Percentiles rank a stretch among this genome's conserved stretches.
These are phyloP conservation scores for Coelopa pilipes DNA, from an alignment of 2,888 invertebrate species.

Conservation along the genomic window DNA sequence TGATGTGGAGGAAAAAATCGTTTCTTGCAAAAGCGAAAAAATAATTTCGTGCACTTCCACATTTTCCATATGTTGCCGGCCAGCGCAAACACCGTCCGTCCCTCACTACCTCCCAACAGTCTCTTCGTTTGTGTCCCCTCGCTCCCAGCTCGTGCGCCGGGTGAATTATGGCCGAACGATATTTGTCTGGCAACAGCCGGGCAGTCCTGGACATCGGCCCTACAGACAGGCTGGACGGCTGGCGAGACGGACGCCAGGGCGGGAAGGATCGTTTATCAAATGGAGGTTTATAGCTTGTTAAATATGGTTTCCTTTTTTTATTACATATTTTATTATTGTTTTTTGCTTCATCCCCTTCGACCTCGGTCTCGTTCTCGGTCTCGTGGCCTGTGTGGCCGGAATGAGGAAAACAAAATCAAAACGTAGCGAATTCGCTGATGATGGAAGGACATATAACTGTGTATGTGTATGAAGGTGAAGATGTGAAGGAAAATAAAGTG, in stretches of 20 bases:
- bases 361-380: too few relatives aligned
- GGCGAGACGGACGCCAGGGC: conserved; percentile 12
- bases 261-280: conserved; percentile 28
- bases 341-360: too few relatives aligned
- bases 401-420: too few relatives aligned
- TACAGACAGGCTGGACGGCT: neutral
- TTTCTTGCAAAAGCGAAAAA: conserved; percentile 6
- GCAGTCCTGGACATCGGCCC: neutral
- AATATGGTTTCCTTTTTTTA: conserved; percentile 7
- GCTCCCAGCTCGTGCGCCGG: too few relatives aligned
- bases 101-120: too few relatives aligned
- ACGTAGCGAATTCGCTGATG: too few relatives aligned
- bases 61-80: conserved; percentile 31
- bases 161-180: conserved; percentile 27
- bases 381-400: too few relatives aligned
- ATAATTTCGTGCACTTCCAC: conserved; percentile 28
- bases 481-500: too few relatives aligned
- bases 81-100: too few relatives aligned
- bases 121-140: conserved; percentile 9
- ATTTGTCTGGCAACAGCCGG: neutral
- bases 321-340: neutral
- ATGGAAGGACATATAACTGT: too few relatives aligned
- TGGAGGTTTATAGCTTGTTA: conserved; percentile 16
- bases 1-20: neutral
- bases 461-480: too few relatives aligned